Evolutionary conservation across 2,113 vertebrate species (phyloP).

Genomic region (Ivindomyrus marchei): DNA sequence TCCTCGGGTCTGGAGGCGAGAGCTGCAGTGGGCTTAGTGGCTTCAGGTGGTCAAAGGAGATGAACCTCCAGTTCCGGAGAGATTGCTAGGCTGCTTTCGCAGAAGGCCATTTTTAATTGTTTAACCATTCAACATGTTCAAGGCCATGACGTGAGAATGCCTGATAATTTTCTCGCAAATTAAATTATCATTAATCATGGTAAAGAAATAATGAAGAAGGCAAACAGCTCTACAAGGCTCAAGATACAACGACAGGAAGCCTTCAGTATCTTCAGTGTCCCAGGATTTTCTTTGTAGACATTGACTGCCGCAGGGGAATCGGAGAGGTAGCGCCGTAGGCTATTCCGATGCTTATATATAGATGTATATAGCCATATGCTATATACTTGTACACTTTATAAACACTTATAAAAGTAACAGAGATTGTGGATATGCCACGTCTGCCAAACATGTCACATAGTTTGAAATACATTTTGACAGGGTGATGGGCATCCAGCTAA

Average conservation of each 20-base stretch:
- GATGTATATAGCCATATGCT: background rate
- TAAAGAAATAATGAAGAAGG: slow-evolving; percentile 69
- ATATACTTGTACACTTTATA: slow-evolving; percentile 1
- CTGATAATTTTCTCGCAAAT: slow-evolving; percentile 62
- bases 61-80: background rate
- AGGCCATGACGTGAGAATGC: slow-evolving; percentile 70
- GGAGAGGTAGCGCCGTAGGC: background rate
- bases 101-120: slow-evolving; percentile 45
- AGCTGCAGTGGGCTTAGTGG: slow-evolving; percentile 57
- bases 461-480: slow-evolving; percentile 26
- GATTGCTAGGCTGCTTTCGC: background rate
- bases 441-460: slow-evolving; percentile 18
- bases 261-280: slow-evolving; percentile 79
- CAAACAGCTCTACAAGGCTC: slow-evolving; percentile 61
- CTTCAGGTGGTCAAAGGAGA: background rate
- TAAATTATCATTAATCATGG: slow-evolving; percentile 66
- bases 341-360: background rate
- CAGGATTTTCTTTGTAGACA: slow-evolving; percentile 85
- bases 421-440: background rate
- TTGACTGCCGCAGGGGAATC: slow-evolving; percentile 52
- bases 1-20: slow-evolving; percentile 70
- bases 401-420: slow-evolving; percentile 7
- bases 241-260: slow-evolving; percentile 75
- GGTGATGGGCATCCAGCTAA: slow-evolving; percentile 15
- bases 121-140: slow-evolving; percentile 86